Evolutionary conservation across 2,797 vertebrate species (phyloP).

Genomic region (Sciurus carolinensis): DNA sequence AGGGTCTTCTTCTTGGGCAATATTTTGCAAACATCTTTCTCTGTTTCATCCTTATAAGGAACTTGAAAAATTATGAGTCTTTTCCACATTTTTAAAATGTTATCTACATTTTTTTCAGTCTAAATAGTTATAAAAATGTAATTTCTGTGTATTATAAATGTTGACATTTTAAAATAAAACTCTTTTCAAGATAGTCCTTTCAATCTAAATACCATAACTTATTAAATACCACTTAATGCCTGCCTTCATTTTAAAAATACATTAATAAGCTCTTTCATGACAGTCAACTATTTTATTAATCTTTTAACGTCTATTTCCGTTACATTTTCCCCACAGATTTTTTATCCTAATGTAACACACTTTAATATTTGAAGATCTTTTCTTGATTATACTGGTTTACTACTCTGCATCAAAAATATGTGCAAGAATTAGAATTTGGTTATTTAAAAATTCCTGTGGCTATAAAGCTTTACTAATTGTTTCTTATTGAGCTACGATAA

Average conservation of each 20-base stretch:
- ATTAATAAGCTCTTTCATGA: slow-evolving; percentile 37
- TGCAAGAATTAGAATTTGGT: not conserved
- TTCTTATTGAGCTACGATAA: slow-evolving; percentile 49
- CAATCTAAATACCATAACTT: slow-evolving; percentile 41
- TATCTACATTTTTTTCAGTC: not conserved
- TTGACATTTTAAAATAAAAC: slow-evolving; percentile 63
- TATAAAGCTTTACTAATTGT: not conserved
- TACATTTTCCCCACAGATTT: not conserved
- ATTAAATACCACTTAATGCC: slow-evolving; percentile 26
- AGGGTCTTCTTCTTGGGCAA: too few species aligned
- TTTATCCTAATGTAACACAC: slow-evolving; percentile 28
- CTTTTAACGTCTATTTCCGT: slow-evolving; percentile 55
- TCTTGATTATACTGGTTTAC: slow-evolving; percentile 29
- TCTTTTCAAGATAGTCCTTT: slow-evolving; percentile 44
- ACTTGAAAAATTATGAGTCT: not conserved
- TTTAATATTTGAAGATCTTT: slow-evolving; percentile 24
- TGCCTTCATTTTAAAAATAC: slow-evolving; percentile 39
- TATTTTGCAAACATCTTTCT: not conserved
- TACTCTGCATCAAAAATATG: slow-evolving; percentile 7
- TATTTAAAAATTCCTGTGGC: not conserved
- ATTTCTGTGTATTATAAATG: slow-evolving; percentile 64
- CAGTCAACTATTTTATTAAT: not conserved
- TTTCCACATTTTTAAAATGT: not conserved
- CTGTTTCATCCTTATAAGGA: not conserved
- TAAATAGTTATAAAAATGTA: not conserved